Evolutionary conservation across 2,888 invertebrate genomes (phyloP).

Genomic region (Megalurothrips usitatus): DNA sequence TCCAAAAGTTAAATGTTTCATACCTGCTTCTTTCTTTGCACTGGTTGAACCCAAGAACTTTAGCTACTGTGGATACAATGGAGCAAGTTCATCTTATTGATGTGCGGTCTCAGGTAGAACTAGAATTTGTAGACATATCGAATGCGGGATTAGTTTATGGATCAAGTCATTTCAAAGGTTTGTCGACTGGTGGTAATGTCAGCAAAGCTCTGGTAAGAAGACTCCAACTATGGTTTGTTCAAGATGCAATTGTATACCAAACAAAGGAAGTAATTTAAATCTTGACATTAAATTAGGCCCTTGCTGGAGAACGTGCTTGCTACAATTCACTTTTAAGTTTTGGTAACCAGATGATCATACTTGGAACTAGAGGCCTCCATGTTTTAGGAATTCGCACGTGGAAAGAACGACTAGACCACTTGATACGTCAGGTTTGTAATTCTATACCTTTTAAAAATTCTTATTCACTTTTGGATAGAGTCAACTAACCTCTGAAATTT

Average conservation of each 20-base stretch:
- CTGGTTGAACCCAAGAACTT: conserved; percentile 76
- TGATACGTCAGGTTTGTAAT: conserved; percentile 49
- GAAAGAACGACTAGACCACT: conserved; percentile 61
- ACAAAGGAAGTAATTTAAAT: neutral
- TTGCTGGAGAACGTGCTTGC: conserved; percentile 69
- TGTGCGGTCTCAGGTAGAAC: conserved; percentile 79
- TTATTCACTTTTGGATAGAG: conserved; percentile 18
- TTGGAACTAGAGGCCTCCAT: conserved; percentile 61
- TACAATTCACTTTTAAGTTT: conserved; percentile 67
- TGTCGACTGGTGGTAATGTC: conserved; percentile 94
- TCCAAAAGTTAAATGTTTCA: conserved; percentile 64
- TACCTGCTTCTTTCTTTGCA: conserved; percentile 72
- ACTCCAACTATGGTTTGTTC: neutral
- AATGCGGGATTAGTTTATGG: conserved; percentile 78
- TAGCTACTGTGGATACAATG: conserved; percentile 77
- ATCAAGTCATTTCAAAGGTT: conserved; percentile 81
- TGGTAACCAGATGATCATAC: conserved; percentile 62
- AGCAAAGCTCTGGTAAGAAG: conserved; percentile 63
- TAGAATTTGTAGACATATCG: conserved; percentile 76
- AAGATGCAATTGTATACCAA: neutral
- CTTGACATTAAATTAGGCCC: conserved; percentile 49
- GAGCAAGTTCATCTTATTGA: conserved; percentile 87
- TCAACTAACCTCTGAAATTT: neutral
- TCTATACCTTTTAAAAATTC: conserved; percentile 37
- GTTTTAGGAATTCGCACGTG: conserved; percentile 59